phyloP scores from a whole-genome alignment of 2,888 invertebrate species.

The Lithosia quadra region DNA sequence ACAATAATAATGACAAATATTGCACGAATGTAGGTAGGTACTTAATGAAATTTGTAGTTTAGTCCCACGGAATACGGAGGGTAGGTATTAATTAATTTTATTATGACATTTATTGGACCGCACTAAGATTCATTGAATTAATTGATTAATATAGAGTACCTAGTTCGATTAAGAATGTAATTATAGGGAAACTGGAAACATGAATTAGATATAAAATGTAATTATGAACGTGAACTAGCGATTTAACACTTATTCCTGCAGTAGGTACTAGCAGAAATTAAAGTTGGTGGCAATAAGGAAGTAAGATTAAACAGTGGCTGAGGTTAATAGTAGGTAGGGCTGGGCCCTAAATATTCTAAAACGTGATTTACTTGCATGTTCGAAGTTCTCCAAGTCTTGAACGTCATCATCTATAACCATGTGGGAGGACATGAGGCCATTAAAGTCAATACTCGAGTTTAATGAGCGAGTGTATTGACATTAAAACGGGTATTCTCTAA shows the following conservation, averaged over 20 bases:
- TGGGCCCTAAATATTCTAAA: constrained; percentile 56
- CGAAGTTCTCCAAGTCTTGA: constrained; percentile 35
- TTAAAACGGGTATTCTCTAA: constrained; percentile 18
- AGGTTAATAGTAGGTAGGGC: constrained; percentile 50
- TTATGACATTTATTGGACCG: constrained; percentile 60
- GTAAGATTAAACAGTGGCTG: constrained; percentile 62
- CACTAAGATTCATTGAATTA: constrained; percentile 49
- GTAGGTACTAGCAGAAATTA: constrained; percentile 55
- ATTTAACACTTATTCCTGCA: constrained; percentile 50
- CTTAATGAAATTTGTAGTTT: constrained; percentile 37
- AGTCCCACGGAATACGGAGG: constrained; percentile 39
- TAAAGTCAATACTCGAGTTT: constrained; percentile 43
- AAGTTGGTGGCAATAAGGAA: constrained; percentile 68
- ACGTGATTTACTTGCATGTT: constrained; percentile 43
- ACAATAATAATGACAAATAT: constrained; percentile 4
- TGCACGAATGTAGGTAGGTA: neutral
- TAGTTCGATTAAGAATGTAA: constrained; percentile 45
- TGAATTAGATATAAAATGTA: constrained; percentile 54
- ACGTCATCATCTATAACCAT: constrained; percentile 36
- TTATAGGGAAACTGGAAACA: constrained; percentile 48
- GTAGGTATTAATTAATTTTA: constrained; percentile 60
- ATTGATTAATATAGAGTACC: constrained; percentile 53
- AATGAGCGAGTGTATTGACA: constrained; percentile 35
- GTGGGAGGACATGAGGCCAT: constrained; percentile 41
- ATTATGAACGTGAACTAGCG: constrained; percentile 42